phyloP scores from a whole-genome alignment of 1,140 invertebrate species.

The Drosophila insularis region DNA sequence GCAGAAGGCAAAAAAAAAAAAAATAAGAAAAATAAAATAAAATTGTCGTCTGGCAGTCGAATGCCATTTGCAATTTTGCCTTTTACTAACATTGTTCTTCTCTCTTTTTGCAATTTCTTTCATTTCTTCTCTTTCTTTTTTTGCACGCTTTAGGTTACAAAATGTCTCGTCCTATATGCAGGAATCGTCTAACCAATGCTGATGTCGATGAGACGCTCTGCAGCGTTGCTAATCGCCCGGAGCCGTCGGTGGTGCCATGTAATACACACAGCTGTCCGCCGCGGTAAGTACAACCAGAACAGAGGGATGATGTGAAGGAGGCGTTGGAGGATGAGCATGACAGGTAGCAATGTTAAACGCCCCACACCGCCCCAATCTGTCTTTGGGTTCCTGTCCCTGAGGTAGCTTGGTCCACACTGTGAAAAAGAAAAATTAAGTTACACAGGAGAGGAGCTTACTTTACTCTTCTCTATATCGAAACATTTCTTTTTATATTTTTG shows the following conservation, averaged over 20 bases:
- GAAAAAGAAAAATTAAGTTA: background rate
- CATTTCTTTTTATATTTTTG: background rate
- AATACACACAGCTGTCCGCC: constrained; percentile 93
- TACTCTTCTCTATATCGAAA: background rate
- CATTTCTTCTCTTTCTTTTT: constrained; percentile 11
- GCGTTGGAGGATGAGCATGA: background rate
- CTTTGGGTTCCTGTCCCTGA: constrained; percentile 1
- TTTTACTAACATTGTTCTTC: constrained; percentile 32
- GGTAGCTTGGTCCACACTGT: background rate
- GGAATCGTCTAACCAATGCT: constrained; percentile 88
- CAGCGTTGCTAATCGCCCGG: constrained; percentile 89
- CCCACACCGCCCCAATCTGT: constrained; percentile 1
- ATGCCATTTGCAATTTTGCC: constrained; percentile 46
- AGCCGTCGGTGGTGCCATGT: constrained; percentile 89
- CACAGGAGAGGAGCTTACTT: no score
- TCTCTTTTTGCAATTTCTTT: constrained; percentile 22
- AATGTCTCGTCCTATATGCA: constrained; percentile 90
- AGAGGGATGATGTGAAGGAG: background rate
- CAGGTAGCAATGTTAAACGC: constrained; percentile 10
- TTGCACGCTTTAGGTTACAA: constrained; percentile 87
- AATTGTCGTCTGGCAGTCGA: constrained; percentile 34
- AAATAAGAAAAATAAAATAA: constrained; percentile 21
- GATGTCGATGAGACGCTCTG: constrained; percentile 91
- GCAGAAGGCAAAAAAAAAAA: constrained; percentile 14
- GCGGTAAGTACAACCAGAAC: constrained; percentile 86